A percentile compares a stretch with the other conserved stretches of the same genome.
Conservation (phyloP, 1,140 invertebrate genomes). For the Lamellibrachia luymesi region DNA sequence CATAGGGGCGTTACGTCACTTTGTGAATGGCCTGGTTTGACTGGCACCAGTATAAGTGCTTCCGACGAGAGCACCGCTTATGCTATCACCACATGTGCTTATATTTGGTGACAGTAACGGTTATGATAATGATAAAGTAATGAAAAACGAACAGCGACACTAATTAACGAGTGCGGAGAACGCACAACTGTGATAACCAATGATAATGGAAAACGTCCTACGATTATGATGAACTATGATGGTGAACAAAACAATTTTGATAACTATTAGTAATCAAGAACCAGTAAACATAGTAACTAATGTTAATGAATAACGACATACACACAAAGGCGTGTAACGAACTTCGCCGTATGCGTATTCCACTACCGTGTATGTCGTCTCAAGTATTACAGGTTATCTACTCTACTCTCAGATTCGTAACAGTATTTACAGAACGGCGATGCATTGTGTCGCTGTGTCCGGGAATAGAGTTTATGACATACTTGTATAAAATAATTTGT, state of each 20-base stretch:
- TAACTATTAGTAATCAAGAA: background rate
- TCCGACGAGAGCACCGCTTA: background rate
- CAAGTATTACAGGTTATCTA: background rate
- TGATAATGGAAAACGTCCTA: background rate
- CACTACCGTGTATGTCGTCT: no score
- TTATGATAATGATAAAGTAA: background rate
- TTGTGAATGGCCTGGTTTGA: background rate
- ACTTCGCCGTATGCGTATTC: no score
- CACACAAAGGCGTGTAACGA: background rate
- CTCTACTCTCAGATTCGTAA: background rate
- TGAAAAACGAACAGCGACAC: background rate
- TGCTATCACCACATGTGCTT: background rate
- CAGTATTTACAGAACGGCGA: background rate
- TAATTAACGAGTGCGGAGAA: background rate
- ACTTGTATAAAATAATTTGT: background rate
- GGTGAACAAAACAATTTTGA: background rate
- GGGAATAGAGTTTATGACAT: background rate
- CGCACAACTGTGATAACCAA: background rate
- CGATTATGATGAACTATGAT: background rate
- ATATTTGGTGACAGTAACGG: background rate
- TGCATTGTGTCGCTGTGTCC: background rate
- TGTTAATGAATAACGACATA: background rate
- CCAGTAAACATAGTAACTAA: background rate
- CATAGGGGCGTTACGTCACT: background rate
- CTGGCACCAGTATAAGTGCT: background rate